Percentiles rank a stretch among this genome's conserved stretches.
Conservation (phyloP, 2,888 invertebrate species). For the Leptogaster cylindrica region DNA sequence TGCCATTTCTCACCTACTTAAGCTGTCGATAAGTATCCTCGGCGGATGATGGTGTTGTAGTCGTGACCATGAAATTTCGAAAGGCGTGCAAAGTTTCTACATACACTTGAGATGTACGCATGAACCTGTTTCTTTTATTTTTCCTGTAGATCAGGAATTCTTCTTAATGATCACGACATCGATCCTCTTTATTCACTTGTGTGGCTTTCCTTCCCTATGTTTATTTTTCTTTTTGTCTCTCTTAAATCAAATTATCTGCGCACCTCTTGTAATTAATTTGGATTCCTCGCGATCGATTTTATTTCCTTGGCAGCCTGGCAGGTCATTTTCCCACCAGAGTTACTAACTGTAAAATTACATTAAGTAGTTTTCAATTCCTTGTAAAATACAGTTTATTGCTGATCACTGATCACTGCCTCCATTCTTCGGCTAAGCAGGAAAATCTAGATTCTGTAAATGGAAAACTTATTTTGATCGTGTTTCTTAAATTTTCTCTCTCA, state of each 20-base stretch:
- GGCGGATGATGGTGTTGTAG: too few species aligned
- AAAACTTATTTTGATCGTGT: neutral
- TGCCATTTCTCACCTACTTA: too few species aligned
- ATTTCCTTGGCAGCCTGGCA: too few species aligned
- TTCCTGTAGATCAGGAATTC: neutral
- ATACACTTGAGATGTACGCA: constrained; percentile 1
- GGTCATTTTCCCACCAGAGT: constrained; percentile 1
- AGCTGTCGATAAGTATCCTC: too few species aligned
- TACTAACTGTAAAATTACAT: constrained; percentile 16
- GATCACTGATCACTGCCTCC: neutral
- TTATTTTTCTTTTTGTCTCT: too few species aligned
- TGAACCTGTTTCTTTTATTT: neutral
- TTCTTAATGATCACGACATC: constrained; percentile 3
- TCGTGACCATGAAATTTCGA: constrained; percentile 23
- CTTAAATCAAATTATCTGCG: constrained; percentile 21
- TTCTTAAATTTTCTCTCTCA: neutral
- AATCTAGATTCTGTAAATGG: neutral
- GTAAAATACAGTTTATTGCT: neutral
- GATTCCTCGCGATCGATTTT: too few species aligned
- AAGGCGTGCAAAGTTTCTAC: neutral
- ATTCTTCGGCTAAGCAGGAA: neutral
- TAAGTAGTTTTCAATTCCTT: neutral
- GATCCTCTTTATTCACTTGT: neutral
- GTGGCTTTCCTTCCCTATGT: too few species aligned
- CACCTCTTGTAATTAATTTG: constrained; percentile 32